These are phyloP conservation scores for Rhinoderma darwinii DNA, from an alignment of 2,113 vertebrate genomes.

Conservation along the genomic window DNA sequence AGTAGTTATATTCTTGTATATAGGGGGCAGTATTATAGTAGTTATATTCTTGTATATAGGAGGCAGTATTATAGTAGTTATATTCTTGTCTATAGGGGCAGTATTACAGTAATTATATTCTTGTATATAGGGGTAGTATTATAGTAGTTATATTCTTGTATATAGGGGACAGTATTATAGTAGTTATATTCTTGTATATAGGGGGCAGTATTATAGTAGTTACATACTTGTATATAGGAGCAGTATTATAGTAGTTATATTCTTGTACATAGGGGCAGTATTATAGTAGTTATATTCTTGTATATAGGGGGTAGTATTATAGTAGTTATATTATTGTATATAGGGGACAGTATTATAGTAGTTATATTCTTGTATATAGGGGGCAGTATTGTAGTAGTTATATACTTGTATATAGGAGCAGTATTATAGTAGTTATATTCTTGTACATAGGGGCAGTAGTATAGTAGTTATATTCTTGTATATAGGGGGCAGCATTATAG, in stretches of 20 bases:
- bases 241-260: slow-evolving; percentile 10
- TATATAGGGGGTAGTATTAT: background rate
- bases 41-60: too few relatives aligned
- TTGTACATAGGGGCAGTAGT: background rate
- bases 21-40: too few relatives aligned
- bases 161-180: background rate
- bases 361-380: slow-evolving; percentile 10
- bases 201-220: background rate
- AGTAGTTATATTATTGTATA: slow-evolving; percentile 20
- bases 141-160: slow-evolving; percentile 4
- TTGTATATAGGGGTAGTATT: background rate
- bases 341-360: slow-evolving; percentile 16
- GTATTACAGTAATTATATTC: slow-evolving; percentile 15
- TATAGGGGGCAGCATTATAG: background rate
- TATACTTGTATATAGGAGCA: too few relatives aligned
- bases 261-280: background rate
- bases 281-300: slow-evolving; percentile 26
- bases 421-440: slow-evolving; percentile 10
- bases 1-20: too few relatives aligned
- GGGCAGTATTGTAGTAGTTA: too few relatives aligned
- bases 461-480: slow-evolving; percentile 13
- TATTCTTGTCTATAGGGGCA: background rate
- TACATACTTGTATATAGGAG: slow-evolving; percentile 1
- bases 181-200: slow-evolving; percentile 12
- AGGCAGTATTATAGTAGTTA: slow-evolving; percentile 12